These are phyloP conservation scores for Canis aureus DNA, from an alignment of 2,113 vertebrate species.

Conservation along the genomic window DNA sequence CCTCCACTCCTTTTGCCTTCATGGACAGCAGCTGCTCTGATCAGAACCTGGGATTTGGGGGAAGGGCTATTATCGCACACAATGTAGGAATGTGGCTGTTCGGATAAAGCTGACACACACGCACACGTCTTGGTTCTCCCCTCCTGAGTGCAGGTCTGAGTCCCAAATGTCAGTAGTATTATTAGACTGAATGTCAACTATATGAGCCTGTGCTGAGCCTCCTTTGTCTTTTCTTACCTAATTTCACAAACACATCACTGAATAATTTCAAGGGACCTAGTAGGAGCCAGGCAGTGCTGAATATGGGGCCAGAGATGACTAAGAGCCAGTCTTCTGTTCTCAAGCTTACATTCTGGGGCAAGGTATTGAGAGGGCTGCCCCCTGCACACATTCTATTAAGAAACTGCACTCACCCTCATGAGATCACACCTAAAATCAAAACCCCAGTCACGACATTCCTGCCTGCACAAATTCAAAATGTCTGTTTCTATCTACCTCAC, in stretches of 20 bases:
- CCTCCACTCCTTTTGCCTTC: not conserved
- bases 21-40: not conserved
- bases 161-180: not conserved
- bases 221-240: not conserved
- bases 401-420: not conserved
- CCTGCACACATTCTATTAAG: not conserved
- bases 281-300: not conserved
- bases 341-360: not conserved
- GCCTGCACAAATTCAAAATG: not conserved
- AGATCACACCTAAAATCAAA: not conserved
- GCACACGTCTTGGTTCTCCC: not conserved
- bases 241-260: not conserved
- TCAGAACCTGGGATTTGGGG: not conserved
- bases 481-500: not conserved
- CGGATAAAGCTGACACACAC: not conserved
- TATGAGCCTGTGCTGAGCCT: not conserved
- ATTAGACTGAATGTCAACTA: not conserved
- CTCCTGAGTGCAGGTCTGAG: too few relatives aligned
- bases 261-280: not conserved
- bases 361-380: not conserved
- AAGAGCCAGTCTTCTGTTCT: not conserved
- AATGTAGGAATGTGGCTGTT: not conserved
- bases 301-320: not conserved
- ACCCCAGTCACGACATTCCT: not conserved
- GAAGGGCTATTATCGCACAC: not conserved